Base-by-base conservation (phyloP, 1,140 invertebrate species). In the Aphis gossypii region DNA sequence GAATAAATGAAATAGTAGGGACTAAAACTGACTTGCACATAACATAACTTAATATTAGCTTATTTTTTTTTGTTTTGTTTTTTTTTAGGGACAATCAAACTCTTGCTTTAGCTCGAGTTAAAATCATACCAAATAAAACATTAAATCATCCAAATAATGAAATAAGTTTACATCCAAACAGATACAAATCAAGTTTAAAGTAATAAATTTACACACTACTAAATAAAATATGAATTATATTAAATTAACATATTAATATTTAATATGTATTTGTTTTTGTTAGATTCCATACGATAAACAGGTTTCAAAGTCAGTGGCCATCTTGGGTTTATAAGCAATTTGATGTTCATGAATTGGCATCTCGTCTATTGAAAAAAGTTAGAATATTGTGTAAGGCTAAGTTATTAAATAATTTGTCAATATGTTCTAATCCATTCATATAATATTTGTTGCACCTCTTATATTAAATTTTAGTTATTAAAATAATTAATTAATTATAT, bases 281-380 rank as follows among this genome's bases (percentile, higher is more conserved):
- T 25, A 93, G 92, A 18, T 93, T 82, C 9, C 82, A 25, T 54
- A 93, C 86, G 21, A 93, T 7, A 56, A 51, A 86, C 41, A 93
- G 60, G 82, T 83, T 48, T n/a, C 82, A 86, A 93, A 93, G 21
- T 41, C 92, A 86, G 25, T 93, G 92, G 92, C 92, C 92, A 35
- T 48, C 86, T 54, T 93, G 92, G 92, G 92, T 93, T 51, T 93
- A 93, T 83, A 93, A 84, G 41, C 92, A 93, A 18, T 86, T 56
- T 86, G 92, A 93, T 56, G 82, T 86, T 30, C 0, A 93, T 56
- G 48, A 86, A 21, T 41, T 93, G 9, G 92, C 51, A 8, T 82
- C 46, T 23, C n/a, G 35, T 3, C 0, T 93, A 41, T 9, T 25
- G 11, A n/a, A 84, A 54, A 93, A 93, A 93, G 20, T 93, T n/a